Evolutionary conservation across 2,113 vertebrate genomes (phyloP), one percentile per base, ranked within the genome.

Genomic region (Poeciliopsis occidentalis): DNA sequence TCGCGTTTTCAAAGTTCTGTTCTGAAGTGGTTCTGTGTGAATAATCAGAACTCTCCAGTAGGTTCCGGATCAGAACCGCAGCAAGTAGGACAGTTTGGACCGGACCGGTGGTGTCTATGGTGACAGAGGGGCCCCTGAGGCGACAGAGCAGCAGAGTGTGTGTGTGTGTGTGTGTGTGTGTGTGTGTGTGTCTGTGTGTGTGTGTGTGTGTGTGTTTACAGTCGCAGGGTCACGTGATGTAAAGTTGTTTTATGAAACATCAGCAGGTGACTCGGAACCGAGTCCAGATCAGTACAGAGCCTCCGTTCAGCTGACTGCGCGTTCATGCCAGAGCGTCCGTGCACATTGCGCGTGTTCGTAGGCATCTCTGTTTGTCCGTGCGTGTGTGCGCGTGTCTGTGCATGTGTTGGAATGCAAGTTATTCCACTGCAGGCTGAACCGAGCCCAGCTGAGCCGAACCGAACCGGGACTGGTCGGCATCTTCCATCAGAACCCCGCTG

Each of bases 381-480:
- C 5, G 13, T n/a, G 66, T 27, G 39, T 34, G 73, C 19, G 62
- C 27, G 30, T 30, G 73, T 30, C 17, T 51, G 57, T 27, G 67
- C 60, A 62, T 64, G 77, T 75, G 54, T 13, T 67, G 88, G 86
- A 88, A 89, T 91, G 86, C 26, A 60, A 87, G 81, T 71, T 82
- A 86, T 88, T 83, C 81, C 7, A 73, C 75, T 13, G 67, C 19
- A 51, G 67, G 62, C 65, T 27, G 74, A 71, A 39, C 73, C n/a
- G 63, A 60, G 65, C 74, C 60, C 60, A 60, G 65, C 74, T 51
- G 70, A 66, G 27, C 27, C 31, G 60, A 60, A 63, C 73, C 31
- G 60, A 60, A 63, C 79, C 63, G 70, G 60, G 69, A 74, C 81
- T 22, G 51, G 44, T 17, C 76, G 68, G 67, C 24, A 81, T 39